Conservation (phyloP, 1,140 invertebrate species). For the Habropoda laboriosa region DNA sequence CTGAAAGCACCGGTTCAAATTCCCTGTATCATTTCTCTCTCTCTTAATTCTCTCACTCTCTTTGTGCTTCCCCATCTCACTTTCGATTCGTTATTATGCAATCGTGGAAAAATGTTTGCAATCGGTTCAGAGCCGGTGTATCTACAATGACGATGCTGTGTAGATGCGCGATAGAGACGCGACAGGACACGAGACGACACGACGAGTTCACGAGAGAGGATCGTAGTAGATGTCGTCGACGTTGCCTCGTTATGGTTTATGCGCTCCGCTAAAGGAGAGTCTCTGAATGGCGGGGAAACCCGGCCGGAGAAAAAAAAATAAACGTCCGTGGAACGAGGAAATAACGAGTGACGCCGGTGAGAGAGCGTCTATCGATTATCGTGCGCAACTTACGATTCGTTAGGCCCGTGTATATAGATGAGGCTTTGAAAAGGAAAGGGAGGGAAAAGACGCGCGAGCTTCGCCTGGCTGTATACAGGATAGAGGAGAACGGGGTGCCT, state of each 20-base stretch:
- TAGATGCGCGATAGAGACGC: too few species aligned
- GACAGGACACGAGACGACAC: too few species aligned
- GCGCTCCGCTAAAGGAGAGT: not conserved
- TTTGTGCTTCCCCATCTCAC: not conserved
- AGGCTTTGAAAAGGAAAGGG: not conserved
- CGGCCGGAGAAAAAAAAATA: not conserved
- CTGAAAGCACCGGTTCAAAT: slow-evolving; percentile 12
- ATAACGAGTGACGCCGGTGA: not conserved
- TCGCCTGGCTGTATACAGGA: too few species aligned
- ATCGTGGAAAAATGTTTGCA: slow-evolving; percentile 1
- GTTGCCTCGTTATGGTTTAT: not conserved
- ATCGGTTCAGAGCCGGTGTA: not conserved
- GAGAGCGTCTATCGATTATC: slow-evolving; percentile 28
- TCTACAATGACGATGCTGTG: too few species aligned
- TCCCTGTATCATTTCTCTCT: too few species aligned
- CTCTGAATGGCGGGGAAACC: not conserved
- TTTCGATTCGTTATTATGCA: not conserved
- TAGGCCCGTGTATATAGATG: slow-evolving; percentile 2
- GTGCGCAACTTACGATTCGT: slow-evolving; percentile 24
- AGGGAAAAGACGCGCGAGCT: not conserved
- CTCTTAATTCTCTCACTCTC: not conserved
- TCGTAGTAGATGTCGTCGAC: too few species aligned
- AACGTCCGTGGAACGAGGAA: not conserved
- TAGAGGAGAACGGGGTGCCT: too few species aligned
- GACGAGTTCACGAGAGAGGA: too few species aligned